A percentile compares a stretch with the other conserved stretches of the same genome.
These are phyloP conservation scores for Argentina silus DNA, from an alignment of 2,797 vertebrate genomes.

Conservation along the genomic window DNA sequence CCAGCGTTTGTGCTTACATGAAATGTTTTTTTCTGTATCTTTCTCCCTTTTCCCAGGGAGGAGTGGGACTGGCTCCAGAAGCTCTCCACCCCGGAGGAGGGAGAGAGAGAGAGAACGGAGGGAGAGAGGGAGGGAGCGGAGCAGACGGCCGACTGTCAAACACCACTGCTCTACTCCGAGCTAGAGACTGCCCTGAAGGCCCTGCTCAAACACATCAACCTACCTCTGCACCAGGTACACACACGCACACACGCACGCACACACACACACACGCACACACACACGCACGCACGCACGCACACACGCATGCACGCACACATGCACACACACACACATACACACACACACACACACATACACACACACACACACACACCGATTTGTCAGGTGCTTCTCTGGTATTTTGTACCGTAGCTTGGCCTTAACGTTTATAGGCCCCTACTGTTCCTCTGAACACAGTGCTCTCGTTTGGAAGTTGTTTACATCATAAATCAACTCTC, in stretches of 20 bases:
- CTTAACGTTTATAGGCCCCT: background rate
- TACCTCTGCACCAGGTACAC: conserved; percentile 91
- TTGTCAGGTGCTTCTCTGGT: no score
- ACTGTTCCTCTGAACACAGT: background rate
- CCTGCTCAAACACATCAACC: conserved; percentile 92
- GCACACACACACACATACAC: conserved; percentile 12
- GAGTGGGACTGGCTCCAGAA: conserved; percentile 98
- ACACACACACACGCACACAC: background rate
- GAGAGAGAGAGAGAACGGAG: conserved; percentile 79
- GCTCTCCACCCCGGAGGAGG: conserved; percentile 81
- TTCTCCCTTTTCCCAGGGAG: conserved; percentile 79
- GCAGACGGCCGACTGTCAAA: conserved; percentile 79
- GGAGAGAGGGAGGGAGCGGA: conserved; percentile 83
- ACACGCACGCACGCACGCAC: conserved; percentile 8
- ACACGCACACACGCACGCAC: conserved; percentile 1
- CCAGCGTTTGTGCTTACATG: background rate
- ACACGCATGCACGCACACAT: conserved; percentile 12
- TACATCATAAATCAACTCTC: background rate
- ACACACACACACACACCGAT: conserved; percentile 11
- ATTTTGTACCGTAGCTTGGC: no score
- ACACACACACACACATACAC: conserved; percentile 16
- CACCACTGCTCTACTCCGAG: conserved; percentile 88
- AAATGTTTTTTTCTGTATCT: conserved; percentile 6
- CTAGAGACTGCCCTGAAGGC: conserved; percentile 91
- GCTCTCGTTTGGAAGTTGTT: background rate